Base-by-base conservation (phyloP, 2,797 vertebrate genomes). In the Poeciliopsis infans region DNA sequence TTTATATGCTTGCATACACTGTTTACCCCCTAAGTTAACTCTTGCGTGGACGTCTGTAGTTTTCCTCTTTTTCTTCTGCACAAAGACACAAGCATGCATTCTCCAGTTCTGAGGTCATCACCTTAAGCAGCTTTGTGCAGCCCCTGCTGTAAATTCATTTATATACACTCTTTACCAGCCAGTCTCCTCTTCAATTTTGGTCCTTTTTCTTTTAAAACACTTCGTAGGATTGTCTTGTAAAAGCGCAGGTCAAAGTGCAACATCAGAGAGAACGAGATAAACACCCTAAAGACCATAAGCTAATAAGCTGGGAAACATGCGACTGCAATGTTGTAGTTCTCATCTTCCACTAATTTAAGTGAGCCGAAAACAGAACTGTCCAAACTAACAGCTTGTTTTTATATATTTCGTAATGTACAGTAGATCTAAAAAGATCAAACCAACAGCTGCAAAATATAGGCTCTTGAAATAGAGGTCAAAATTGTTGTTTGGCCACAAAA, bases 131-230 rank as follows among this genome's bases (percentile, higher is more conserved):
- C 91, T 94, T 92, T 92, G 91, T 92, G 89, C 81, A 77, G 85
- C 90, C 89, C 86, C 88, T 91, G 90, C 91, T 94, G 90, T 94
- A 93, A 93, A 91, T 90, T 93, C 10, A 59, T 92, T 94, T 86
- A 89, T 79, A 85, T 85, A 90, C 76, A 76, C 89, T 89, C 89
- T 89, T 86, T 87, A 57, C 55, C 49, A 5, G 28, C 31, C 31
- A 39, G 8, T 20, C 71, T 39, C 51, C 43, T 25, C 72, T 81
- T 73, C 15, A 46, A 3, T 76, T 85, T 75, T 80, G 39, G 23
- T 43, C 57, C 80, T 15, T 59, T 49, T 57, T 57, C 53, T 79
- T 77, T 59, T 78, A 13, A 59, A 66, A 82, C 57, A 46, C 5
- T 68, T 81, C 57, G 75, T 28, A 18, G 10, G 77, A 25, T 55